Evolutionary conservation across 2,113 vertebrate species (phyloP).

Genomic region (Dinomys branickii): DNA sequence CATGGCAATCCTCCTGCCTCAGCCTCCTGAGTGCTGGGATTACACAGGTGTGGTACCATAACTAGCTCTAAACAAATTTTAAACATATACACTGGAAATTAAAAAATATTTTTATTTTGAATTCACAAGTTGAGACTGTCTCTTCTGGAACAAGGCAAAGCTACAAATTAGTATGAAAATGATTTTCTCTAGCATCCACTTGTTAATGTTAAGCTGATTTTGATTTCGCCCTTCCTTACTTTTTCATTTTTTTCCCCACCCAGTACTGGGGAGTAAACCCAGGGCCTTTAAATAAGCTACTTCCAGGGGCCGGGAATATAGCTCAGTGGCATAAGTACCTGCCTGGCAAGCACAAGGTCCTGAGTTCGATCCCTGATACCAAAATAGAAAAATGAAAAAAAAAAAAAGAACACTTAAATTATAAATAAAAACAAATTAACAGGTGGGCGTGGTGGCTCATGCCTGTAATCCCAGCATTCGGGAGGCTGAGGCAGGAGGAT

Average conservation of each 20-base stretch:
- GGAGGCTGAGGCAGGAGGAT: too few relatives aligned
- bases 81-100: neutral
- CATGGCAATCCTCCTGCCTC: neutral
- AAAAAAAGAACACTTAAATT: too few relatives aligned
- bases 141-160: constrained; percentile 15
- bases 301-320: too few relatives aligned
- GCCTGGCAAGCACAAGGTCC: too few relatives aligned
- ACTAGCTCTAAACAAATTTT: neutral
- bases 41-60: neutral
- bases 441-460: too few relatives aligned
- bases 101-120: neutral
- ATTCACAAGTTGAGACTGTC: neutral
- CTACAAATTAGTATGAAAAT: neutral
- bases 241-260: neutral
- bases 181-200: neutral
- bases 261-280: neutral
- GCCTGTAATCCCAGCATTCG: too few relatives aligned
- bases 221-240: neutral
- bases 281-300: too few relatives aligned
- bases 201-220: neutral
- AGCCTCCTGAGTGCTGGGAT: neutral
- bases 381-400: too few relatives aligned
- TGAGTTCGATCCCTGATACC: too few relatives aligned
- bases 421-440: too few relatives aligned
- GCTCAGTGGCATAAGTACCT: too few relatives aligned